Evolutionary conservation across 2,113 vertebrate species (phyloP), one percentile per base, ranked within the genome.

Genomic region (Lophochroa leadbeateri): DNA sequence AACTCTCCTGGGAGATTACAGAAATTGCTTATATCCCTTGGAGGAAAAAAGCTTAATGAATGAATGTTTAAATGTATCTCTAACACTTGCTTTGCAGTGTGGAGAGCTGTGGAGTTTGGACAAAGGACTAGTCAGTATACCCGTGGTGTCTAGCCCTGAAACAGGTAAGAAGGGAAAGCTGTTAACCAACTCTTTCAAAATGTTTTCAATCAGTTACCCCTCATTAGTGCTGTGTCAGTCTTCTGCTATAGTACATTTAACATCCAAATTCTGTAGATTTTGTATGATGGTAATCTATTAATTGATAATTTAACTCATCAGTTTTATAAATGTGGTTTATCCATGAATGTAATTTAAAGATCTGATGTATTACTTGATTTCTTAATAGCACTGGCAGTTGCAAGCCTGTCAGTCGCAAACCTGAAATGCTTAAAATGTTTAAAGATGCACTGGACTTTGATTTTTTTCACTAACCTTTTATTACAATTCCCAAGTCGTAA

Each of bases 201-300:
- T 82, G 13, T 35, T 94, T 85, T 90, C 72, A n/a, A n/a, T 88
- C 67, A 33, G 39, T 82, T 74, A 77, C 24, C 33, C n/a, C 31
- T 95, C 67, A 88, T 94, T 94, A 95, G 63, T 92, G 49, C 43
- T 86, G 52, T 94, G 84, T 60, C 57, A 87, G 63, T 31, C 47
- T 88, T 94, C 37, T 88, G 75, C 63, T 87, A 37, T 63, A 74
- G 65, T 61, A 90, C 28, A 64, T 96, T 94, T 92, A 96, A 79
- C 58, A 89, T 52, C 35, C 77, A 43, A 61, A 69, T 92, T 75
- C 84, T 72, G 68, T 33, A 81, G 20, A 8, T 63, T 94, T 80
- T 90, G 25, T 83, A 35, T 84, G 19, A 80, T 53, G 39, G 46
- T 37, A 89, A 53, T 86, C 17, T 92, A 77, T 88, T 93, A 96